Evolutionary conservation across 2,797 vertebrate species (phyloP).

Genomic region (Gadopsis bispinosus): DNA sequence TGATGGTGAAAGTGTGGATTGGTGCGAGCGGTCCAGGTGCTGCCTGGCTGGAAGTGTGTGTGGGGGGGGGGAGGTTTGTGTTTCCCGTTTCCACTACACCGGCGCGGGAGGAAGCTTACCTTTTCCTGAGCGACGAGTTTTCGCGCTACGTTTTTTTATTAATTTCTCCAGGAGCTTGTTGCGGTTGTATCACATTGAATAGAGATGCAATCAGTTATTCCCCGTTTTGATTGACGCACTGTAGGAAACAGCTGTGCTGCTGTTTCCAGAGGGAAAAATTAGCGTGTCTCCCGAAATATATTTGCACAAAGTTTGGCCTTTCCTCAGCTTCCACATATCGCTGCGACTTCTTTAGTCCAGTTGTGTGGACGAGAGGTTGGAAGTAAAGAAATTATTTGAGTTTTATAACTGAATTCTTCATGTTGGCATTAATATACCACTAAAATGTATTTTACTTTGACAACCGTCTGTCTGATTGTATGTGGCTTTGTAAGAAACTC

Average conservation of each 20-base stretch:
- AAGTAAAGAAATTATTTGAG: neutral
- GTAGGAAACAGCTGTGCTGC: neutral
- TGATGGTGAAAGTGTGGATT: neutral
- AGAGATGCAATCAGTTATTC: neutral
- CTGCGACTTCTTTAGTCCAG: neutral
- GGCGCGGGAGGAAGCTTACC: neutral
- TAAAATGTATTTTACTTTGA: neutral
- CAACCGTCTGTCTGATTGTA: neutral
- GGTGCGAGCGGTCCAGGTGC: constrained; percentile 28
- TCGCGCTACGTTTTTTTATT: neutral
- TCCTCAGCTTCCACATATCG: neutral
- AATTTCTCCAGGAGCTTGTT: neutral
- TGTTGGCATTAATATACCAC: neutral
- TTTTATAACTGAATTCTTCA: neutral
- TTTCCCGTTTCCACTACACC: too few relatives aligned
- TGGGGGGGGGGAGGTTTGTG: too few relatives aligned
- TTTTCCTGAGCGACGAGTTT: neutral
- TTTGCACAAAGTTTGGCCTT: neutral
- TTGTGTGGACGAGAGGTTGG: neutral
- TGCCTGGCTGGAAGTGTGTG: constrained; percentile 18
- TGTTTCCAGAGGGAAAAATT: neutral
- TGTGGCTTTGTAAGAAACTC: neutral
- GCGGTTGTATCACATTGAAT: neutral
- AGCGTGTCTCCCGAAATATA: too few relatives aligned
- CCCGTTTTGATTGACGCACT: too few relatives aligned